Conservation (phyloP, 2,888 invertebrate genomes). For the Oscheius sp. region DNA sequence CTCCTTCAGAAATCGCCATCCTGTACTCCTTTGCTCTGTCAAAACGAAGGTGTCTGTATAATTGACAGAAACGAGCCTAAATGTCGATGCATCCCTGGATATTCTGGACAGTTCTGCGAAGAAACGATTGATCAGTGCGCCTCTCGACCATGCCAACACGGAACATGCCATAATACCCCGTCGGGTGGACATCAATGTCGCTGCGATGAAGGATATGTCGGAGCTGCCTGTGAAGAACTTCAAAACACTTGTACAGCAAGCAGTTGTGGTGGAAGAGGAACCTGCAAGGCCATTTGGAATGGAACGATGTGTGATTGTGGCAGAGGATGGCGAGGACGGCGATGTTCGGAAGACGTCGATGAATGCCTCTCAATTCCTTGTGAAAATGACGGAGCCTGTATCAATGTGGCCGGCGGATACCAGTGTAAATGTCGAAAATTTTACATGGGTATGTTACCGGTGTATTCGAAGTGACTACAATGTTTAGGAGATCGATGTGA, state of each 20-base stretch:
- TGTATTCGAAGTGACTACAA: background rate
- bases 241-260: slow-evolving; percentile 53
- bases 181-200: slow-evolving; percentile 11
- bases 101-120: slow-evolving; percentile 53
- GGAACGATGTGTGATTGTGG: slow-evolving; percentile 54
- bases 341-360: slow-evolving; percentile 44
- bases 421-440: slow-evolving; percentile 62
- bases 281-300: slow-evolving; percentile 52
- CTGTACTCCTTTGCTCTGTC: slow-evolving; percentile 41
- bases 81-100: slow-evolving; percentile 54
- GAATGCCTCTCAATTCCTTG: slow-evolving; percentile 76
- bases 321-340: slow-evolving; percentile 41
- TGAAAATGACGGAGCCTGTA: slow-evolving; percentile 90
- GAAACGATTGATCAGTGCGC: slow-evolving; percentile 16
- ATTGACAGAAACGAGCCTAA: slow-evolving; percentile 20
- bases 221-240: slow-evolving; percentile 55
- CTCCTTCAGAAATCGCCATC: slow-evolving; percentile 18
- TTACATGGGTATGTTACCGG: slow-evolving; percentile 60
- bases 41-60: slow-evolving; percentile 41
- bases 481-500: slow-evolving; percentile 57
- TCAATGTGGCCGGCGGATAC: slow-evolving; percentile 44
- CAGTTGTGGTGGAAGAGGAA: slow-evolving; percentile 50
- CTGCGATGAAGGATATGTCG: slow-evolving; percentile 50
- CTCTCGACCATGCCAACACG: slow-evolving; percentile 27
- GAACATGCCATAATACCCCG: slow-evolving; percentile 19